Conservation (phyloP, 2,113 vertebrate species). For the Paraplagusia blochii region DNA sequence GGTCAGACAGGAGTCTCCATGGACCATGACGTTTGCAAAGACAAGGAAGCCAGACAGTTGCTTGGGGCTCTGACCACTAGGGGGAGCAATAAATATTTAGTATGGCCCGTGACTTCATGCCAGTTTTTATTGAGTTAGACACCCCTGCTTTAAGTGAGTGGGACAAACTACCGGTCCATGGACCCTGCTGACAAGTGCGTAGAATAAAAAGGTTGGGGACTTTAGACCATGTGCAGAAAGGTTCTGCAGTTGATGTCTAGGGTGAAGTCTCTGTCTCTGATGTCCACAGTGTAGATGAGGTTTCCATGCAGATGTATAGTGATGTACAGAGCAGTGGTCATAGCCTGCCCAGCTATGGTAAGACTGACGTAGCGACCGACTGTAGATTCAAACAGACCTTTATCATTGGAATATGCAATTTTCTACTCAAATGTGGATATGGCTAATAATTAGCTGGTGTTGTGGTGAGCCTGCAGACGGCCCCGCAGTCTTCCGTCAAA, state of each 20-base stretch:
- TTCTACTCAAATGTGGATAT: conserved; percentile 46
- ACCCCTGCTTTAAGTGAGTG: no score
- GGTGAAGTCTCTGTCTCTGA: conserved; percentile 45
- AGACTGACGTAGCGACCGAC: conserved; percentile 41
- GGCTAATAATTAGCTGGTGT: conserved; percentile 41
- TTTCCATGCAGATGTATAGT: conserved; percentile 15
- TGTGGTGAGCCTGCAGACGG: conserved; percentile 36
- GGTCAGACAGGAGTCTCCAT: no score
- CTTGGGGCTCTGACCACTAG: no score
- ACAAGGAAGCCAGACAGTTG: no score
- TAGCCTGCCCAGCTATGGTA: conserved; percentile 29
- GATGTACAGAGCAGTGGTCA: conserved; percentile 4
- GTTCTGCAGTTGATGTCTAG: conserved; percentile 59
- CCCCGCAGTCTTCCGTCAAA: conserved; percentile 37
- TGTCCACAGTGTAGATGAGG: conserved; percentile 46
- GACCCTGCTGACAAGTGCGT: no score
- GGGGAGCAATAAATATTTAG: no score
- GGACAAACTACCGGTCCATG: no score
- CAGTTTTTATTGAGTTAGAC: no score
- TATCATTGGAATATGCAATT: conserved; percentile 42
- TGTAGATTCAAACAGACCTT: conserved; percentile 40
- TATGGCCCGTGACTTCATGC: no score
- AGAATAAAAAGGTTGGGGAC: no score
- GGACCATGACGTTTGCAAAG: no score
- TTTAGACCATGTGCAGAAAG: no score